Evolutionary conservation across 1,140 invertebrate genomes (phyloP), one percentile per base, ranked within the genome.

Genomic region (Drusus annulatus): DNA sequence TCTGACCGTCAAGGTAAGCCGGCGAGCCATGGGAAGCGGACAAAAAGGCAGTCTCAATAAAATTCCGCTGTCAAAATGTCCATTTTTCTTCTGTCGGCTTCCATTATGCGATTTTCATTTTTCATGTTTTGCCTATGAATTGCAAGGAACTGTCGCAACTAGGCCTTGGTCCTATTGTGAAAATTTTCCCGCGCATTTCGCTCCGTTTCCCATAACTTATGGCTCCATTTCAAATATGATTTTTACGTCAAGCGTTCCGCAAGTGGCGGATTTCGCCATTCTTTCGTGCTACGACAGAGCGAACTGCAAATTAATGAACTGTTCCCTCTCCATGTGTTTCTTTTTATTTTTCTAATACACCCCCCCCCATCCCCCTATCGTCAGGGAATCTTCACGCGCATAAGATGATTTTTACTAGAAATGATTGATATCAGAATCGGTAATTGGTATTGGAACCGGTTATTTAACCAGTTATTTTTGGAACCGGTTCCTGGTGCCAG

Each of bases 171-270:
- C 78, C 62, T 79, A 82, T 82, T 82, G 81, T 82, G 62, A 79
- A 69, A 28, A 71, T 76, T 80, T 82, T 82, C 81, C 81, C 81
- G 81, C 81, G 81, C 71, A 74, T 76, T 71, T 62, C 81, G 81
- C 78, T 80, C 81, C 51, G 81, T 69, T 82, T 82, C 81, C 81
- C 81, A 82, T 75, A 80, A 78, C 78, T 82, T 82, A 82, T 82
- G 78, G 80, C 78, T 82, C 78, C 74, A 80, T 80, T 82, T 82
- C 75, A 68, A 80, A 78, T 80, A 82, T 80, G 74, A 80, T 80
- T 82, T 82, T 80, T 74, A 65, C 81, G 71, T 73, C 65, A 60
- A 68, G 78, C 73, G 68, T 82, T 82, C 81, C 78, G 78, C 81
- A 80, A 82, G 76, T 58, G 71, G 6, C 17, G 1, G 28, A 56